Base-by-base conservation (phyloP, 2,113 vertebrate species). In the Tor tambroides region DNA sequence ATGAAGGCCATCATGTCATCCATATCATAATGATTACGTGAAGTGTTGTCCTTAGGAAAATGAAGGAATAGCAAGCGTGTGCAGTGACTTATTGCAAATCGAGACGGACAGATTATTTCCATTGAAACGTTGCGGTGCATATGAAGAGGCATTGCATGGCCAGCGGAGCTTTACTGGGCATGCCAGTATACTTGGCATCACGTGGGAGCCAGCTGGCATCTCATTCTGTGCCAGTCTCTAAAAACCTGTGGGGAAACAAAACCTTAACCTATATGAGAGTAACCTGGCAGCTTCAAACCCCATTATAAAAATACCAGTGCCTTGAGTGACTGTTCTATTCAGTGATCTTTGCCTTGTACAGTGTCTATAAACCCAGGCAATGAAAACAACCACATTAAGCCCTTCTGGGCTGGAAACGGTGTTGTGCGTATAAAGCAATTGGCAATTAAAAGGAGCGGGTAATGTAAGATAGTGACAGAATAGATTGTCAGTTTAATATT, bases 171-270 rank as follows among this genome's bases (percentile, higher is more conserved):
- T 86, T 86, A 65, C 85, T 81, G 65, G 80, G 71, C 72, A 83
- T 56, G 59, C 59, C 59, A 81, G 86, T 32, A 75, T 32, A 76
- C 82, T 71, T 89, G 88, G 85, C 88, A 75, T 86, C 80, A 86
- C 54, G 38, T 74, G 43, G 74, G 26, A 80, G 89, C 86, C 89
- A 89, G 84, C 89, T 89, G 86, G 89, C 89, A 87, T 83, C 74
- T 87, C 83, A 43, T 80, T 89, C 84, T 80, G 79, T 67, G 75
- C 74, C 80, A 38, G 35, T 63, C 49, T 89, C 88, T 88, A 49
- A 75, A 88, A 87, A 65, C n/a, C 56, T 72, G 69, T 75, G 19
- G 80, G 41, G 80, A n/a, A 87, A 76, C 77, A 75, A 43, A 85
- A 85, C 43, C 61, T 83, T 85, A 89, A 87, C 79, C 51, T 88